Evolutionary conservation across 2,797 vertebrate genomes (phyloP).

Genomic region (Sitta carolinensis): DNA sequence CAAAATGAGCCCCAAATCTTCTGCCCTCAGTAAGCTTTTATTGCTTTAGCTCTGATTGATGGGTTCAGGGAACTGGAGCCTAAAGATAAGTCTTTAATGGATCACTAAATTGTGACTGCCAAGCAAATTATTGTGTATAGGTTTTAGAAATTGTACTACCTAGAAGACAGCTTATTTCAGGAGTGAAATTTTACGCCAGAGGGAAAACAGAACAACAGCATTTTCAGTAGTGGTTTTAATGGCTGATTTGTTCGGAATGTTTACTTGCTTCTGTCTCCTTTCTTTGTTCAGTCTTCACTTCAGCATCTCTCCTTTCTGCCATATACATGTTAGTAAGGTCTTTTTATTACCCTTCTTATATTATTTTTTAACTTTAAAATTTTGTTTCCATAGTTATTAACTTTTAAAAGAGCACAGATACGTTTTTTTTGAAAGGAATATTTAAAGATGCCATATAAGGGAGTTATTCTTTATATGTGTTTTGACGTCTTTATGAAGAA

Average conservation of each 20-base stretch:
- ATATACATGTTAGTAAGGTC: not conserved
- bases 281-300: not conserved
- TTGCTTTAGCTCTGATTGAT: constrained; percentile 37
- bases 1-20: constrained; percentile 37
- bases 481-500: not conserved
- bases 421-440: not conserved
- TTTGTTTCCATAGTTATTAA: not conserved
- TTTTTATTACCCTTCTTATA: not conserved
- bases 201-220: not conserved
- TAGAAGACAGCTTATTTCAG: not conserved
- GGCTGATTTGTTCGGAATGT: not conserved
- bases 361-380: not conserved
- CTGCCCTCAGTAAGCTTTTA: constrained; percentile 31
- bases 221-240: not conserved
- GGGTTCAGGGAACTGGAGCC: constrained; percentile 17
- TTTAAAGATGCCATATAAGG: not conserved
- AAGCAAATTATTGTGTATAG: constrained; percentile 22
- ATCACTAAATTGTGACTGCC: constrained; percentile 32
- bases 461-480: not conserved
- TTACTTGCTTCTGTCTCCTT: not conserved
- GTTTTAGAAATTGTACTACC: constrained; percentile 15
- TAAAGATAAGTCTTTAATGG: constrained; percentile 57
- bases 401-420: not conserved
- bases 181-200: constrained; percentile 7
- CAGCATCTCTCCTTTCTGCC: not conserved